These are phyloP conservation scores for Cynopterus sphinx DNA, from an alignment of 2,797 vertebrate genomes.

Conservation along the genomic window DNA sequence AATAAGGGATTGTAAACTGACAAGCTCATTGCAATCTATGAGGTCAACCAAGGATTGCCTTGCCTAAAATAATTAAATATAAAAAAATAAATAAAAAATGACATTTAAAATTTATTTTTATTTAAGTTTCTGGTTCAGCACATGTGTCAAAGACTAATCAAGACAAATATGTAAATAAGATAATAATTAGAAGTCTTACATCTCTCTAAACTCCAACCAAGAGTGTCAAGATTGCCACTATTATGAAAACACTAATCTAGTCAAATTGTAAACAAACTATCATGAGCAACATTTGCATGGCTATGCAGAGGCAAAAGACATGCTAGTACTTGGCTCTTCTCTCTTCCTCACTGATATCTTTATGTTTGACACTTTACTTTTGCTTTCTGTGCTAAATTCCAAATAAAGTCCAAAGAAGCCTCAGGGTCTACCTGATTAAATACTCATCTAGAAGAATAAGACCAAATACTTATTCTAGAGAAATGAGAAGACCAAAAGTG, in stretches of 20 bases:
- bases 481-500: neutral
- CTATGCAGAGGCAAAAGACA: conserved; percentile 45
- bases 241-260: conserved; percentile 67
- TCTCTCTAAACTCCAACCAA: conserved; percentile 74
- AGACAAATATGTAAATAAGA: conserved; percentile 77
- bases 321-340: conserved; percentile 43
- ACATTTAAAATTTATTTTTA: conserved; percentile 79
- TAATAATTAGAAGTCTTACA: conserved; percentile 75
- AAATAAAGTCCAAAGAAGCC: conserved; percentile 46
- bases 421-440: conserved; percentile 48
- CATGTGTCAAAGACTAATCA: conserved; percentile 79
- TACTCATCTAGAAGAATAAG: conserved; percentile 28
- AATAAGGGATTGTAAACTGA: too few relatives aligned
- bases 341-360: conserved; percentile 18
- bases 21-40: too few relatives aligned
- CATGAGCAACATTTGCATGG: conserved; percentile 47
- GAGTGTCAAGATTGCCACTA: conserved; percentile 69
- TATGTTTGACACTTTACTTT: conserved; percentile 5
- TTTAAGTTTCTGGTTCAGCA: conserved; percentile 79
- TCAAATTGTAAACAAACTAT: conserved; percentile 60
- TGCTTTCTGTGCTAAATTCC: conserved; percentile 57
- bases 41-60: too few relatives aligned
- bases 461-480: neutral
- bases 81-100: too few relatives aligned
- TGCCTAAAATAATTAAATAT: too few relatives aligned